These are phyloP conservation scores for Xenotilapia flavipinnis DNA, from an alignment of 2,113 vertebrate genomes.

Conservation along the genomic window DNA sequence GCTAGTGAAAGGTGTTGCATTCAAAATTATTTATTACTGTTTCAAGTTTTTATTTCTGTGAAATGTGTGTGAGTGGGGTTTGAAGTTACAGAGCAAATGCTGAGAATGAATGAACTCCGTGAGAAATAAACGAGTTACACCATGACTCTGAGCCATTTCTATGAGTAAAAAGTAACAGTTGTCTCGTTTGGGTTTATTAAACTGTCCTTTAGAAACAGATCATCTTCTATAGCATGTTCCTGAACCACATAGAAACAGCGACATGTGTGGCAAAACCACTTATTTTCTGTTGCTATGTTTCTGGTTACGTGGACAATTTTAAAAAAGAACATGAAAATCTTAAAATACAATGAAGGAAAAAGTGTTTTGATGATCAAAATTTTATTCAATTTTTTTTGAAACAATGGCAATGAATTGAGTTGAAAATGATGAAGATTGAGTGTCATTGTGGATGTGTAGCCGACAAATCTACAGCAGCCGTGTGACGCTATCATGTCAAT, in stretches of 20 bases:
- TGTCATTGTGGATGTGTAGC: neutral
- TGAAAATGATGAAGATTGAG: neutral
- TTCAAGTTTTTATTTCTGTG: constrained; percentile 7
- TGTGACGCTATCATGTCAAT: neutral
- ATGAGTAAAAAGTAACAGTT: neutral
- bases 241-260: neutral
- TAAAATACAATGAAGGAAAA: neutral
- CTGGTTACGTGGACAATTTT: neutral
- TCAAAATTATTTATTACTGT: neutral
- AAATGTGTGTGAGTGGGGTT: neutral
- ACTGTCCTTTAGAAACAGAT: neutral
- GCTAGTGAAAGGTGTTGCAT: neutral
- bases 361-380: neutral
- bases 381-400: neutral
- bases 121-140: constrained; percentile 43
- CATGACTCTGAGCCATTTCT: neutral
- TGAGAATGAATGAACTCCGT: constrained; percentile 7
- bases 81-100: constrained; percentile 1
- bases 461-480: neutral
- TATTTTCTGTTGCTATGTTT: neutral
- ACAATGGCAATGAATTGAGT: neutral
- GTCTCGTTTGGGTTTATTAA: neutral
- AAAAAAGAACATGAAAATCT: neutral
- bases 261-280: neutral
- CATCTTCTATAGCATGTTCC: neutral